Percentiles rank a stretch among this genome's conserved stretches.
phyloP scores from a whole-genome alignment of 2,797 vertebrate species.

The Channallabes apus region DNA sequence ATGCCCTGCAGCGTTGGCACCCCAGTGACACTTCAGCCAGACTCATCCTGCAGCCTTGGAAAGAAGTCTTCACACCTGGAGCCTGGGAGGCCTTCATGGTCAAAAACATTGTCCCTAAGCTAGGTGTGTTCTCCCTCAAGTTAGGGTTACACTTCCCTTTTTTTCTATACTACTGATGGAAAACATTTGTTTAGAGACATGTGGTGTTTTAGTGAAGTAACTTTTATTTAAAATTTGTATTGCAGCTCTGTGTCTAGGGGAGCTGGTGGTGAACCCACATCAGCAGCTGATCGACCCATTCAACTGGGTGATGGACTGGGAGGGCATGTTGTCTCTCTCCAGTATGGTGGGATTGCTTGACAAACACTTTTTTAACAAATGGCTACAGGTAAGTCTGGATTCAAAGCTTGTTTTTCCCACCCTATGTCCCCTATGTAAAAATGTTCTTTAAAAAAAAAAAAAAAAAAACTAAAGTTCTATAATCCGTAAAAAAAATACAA shows the following conservation, averaged over 20 bases:
- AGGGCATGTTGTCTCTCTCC: constrained; percentile 92
- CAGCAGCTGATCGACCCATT: constrained; percentile 98
- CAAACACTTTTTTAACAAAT: constrained; percentile 97
- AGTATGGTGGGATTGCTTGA: constrained; percentile 91
- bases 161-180: neutral
- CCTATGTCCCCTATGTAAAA: neutral
- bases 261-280: constrained; percentile 94
- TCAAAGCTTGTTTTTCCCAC: neutral
- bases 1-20: constrained; percentile 94
- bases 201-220: neutral
- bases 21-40: constrained; percentile 94
- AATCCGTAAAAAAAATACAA: neutral
- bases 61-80: constrained; percentile 91
- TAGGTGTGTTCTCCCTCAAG: constrained; percentile 78
- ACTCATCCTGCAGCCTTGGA: constrained; percentile 97
- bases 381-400: constrained; percentile 84
- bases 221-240: neutral
- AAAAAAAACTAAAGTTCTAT: neutral
- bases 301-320: constrained; percentile 97
- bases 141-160: neutral
- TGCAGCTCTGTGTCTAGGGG: constrained; percentile 88
- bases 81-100: constrained; percentile 99
- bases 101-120: constrained; percentile 96
- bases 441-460: no score
- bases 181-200: neutral